A percentile compares a stretch with the other conserved stretches of the same genome.
These are phyloP conservation scores for Molossus alvarezi DNA, from an alignment of 2,797 vertebrate genomes.

Conservation along the genomic window DNA sequence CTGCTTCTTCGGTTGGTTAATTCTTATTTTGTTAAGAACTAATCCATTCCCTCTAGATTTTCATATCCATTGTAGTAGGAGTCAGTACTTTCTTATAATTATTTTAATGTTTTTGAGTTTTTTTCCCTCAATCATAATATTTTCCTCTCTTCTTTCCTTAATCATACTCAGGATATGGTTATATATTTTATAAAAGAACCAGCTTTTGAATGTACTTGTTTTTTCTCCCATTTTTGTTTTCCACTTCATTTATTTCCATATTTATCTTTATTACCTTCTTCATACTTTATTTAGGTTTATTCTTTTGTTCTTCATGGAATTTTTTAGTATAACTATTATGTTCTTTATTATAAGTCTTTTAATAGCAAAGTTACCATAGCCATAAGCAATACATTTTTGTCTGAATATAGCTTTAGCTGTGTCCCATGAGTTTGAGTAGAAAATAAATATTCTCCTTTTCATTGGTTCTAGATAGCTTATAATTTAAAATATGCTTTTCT, in stretches of 20 bases:
- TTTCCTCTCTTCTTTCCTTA: slow-evolving; percentile 10
- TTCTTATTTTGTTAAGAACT: slow-evolving; percentile 23
- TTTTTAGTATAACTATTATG: background rate
- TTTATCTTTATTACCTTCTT: background rate
- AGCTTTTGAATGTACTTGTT: slow-evolving; percentile 3
- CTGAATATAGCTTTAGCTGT: slow-evolving; percentile 1
- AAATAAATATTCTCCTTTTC: slow-evolving; percentile 47
- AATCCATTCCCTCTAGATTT: slow-evolving; percentile 31
- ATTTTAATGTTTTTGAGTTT: background rate
- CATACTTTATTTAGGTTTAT: slow-evolving; percentile 29
- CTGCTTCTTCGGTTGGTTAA: background rate
- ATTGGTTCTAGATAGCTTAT: background rate
- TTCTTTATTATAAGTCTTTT: background rate
- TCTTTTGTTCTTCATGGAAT: slow-evolving; percentile 37
- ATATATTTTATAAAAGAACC: background rate
- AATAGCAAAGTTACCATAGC: background rate
- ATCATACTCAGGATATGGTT: background rate
- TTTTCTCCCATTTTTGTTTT: slow-evolving; percentile 5
- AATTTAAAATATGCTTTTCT: slow-evolving; percentile 33
- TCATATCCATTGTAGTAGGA: background rate
- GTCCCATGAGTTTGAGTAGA: background rate
- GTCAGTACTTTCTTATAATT: background rate
- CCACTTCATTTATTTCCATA: slow-evolving; percentile 8
- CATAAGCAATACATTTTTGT: slow-evolving; percentile 2
- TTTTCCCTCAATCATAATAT: background rate